Evolutionary conservation across 2,888 invertebrate species (phyloP), one percentile per base, ranked within the genome.

Genomic region (Acleris cristana): DNA sequence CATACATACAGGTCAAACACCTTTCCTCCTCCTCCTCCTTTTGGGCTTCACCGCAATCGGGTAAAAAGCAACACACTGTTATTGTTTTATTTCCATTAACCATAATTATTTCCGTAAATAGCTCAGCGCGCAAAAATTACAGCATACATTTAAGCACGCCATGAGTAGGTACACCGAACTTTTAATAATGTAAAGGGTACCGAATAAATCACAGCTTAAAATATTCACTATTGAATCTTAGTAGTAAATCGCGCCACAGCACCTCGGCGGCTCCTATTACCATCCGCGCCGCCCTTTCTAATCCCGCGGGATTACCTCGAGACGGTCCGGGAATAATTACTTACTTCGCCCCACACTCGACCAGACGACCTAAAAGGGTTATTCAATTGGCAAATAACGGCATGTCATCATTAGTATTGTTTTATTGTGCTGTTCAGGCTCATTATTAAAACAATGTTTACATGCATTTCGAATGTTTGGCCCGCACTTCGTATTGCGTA

Each of bases 141-240:
- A n/a, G 48, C 18, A 48, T n/a, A n/a, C 18, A 48, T 48, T 18
- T 48, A n/a, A 30, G 48, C 44, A 16, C 18, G 30, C 34, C 51
- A 48, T n/a, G 6, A 30, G 48, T n/a, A n/a, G n/a, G n/a, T 26
- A 30, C 26, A 55, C 34, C 51, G 49, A 64, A 66, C 51, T 67
- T 67, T 64, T 69, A 69, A 63, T 65, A 69, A 61, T 59, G 79
- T 77, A 84, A 79, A 80, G 77, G 79, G 76, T 79, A 74, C 74
- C 77, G 77, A 83, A 89, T 90, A 90, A 90, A 90, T 90, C 87
- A 87, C 80, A 73, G 83, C 84, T 86, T 92, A 88, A 91, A 91
- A 90, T 91, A 91, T 92, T 92, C 92, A 90, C 84, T 90, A 91
- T 92, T 90, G 90, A 91, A 90, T 89, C 87, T 88, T 87, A 86